Base-by-base conservation (phyloP, 2,113 vertebrate genomes). In the Eidolon helvum region DNA sequence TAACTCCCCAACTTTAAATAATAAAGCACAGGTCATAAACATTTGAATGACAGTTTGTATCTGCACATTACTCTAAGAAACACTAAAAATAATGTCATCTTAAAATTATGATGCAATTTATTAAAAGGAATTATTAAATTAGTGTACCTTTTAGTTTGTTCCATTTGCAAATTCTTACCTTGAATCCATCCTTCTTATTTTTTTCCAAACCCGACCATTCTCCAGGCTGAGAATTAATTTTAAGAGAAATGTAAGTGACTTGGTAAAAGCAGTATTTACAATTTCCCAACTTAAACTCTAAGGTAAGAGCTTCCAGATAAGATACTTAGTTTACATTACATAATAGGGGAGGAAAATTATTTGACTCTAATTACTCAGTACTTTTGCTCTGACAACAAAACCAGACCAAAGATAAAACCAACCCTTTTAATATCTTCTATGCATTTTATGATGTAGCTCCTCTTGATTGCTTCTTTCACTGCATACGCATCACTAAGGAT, bases 341-440 rank as follows among this genome's bases (percentile, higher is more conserved):
- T 57, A 92, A 94, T 0, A 68, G 50, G 53, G 35, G 33, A 53
- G 2, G 43, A 45, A 59, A 90, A 48, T 48, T 59, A 90, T 10
- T 80, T 78, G 77, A 33, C 30, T 94, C 35, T 92, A 78, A 78
- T 66, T 78, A 28, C 38, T 74, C 69, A 91, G 30, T 28, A 65
- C 38, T 86, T 30, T 2, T 77, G 40, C 26, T 91, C 53, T 91
- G 72, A 95, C 82, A 92, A 82, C 43, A 92, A 74, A 68, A 74
- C 40, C 2, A 68, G 75, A 71, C 48, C 26, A 40, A 91, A 92
- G 82, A 75, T 28, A n/a, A 92, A 90, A 97, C 98, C 77, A 93
- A 99, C 99, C 99, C 99, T 99, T 97, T 99, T 99, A 93, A 99
- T 99, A 97, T 99, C 99, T 97, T 99, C 99, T 87, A 99, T 99